Evolutionary conservation across 2,888 invertebrate species (phyloP).

Genomic region (Dorcus parallelipipedus): DNA sequence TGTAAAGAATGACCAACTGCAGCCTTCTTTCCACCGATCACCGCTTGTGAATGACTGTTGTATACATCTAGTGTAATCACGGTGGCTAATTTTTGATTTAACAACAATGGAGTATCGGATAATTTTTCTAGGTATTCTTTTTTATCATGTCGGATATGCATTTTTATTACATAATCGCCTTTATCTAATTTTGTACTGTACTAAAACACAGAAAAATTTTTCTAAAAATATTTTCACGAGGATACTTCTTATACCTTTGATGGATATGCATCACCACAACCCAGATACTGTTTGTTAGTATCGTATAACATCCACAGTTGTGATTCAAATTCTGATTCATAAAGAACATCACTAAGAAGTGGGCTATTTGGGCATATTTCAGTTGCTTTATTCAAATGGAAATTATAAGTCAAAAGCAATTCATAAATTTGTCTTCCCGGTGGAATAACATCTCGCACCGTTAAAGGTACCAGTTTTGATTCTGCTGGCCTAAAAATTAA

Average conservation of each 20-base stretch:
- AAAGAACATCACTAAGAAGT: conserved; percentile 80
- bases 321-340: conserved; percentile 94
- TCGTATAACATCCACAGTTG: conserved; percentile 97
- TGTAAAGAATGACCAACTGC: conserved; percentile 35
- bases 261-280: conserved; percentile 87
- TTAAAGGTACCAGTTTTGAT: conserved; percentile 74
- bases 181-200: conserved; percentile 88
- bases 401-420: conserved; percentile 80
- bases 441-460: conserved; percentile 80
- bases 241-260: conserved; percentile 56
- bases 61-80: conserved; percentile 77
- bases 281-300: conserved; percentile 80
- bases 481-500: conserved; percentile 68
- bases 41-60: conserved; percentile 63
- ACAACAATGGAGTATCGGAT: conserved; percentile 70
- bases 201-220: conserved; percentile 49
- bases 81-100: conserved; percentile 73
- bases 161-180: conserved; percentile 84
- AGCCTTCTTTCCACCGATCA: conserved; percentile 74
- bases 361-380: conserved; percentile 80
- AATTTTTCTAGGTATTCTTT: conserved; percentile 81
- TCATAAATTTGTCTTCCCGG: conserved; percentile 89
- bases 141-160: conserved; percentile 90
- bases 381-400: conserved; percentile 76
- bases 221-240: not conserved